Evolutionary conservation across 2,888 invertebrate species (phyloP).

Genomic region (Electrophaes corylata): DNA sequence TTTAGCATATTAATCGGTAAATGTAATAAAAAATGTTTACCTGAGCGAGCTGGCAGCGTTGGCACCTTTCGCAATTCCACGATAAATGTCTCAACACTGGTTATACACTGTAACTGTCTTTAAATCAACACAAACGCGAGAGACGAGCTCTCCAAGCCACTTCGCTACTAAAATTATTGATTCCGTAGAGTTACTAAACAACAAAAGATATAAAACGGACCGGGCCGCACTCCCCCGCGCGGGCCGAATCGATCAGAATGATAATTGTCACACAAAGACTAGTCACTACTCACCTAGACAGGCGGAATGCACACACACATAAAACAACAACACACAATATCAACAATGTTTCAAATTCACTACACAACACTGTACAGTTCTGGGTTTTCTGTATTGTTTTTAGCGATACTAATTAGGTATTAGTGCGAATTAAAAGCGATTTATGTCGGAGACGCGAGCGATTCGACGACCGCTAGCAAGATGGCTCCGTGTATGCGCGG

Average conservation of each 20-base stretch:
- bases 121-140: slow-evolving; percentile 29
- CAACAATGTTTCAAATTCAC: slow-evolving; percentile 55
- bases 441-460: slow-evolving; percentile 78
- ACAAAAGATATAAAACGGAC: slow-evolving; percentile 82
- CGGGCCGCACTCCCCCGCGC: slow-evolving; percentile 77
- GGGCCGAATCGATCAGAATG: slow-evolving; percentile 80
- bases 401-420: slow-evolving; percentile 69
- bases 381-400: slow-evolving; percentile 56
- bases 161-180: slow-evolving; percentile 81
- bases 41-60: slow-evolving; percentile 29
- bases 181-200: slow-evolving; percentile 79
- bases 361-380: slow-evolving; percentile 53
- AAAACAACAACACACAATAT: slow-evolving; percentile 73
- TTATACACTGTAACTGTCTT: slow-evolving; percentile 22
- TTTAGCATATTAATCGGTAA: slow-evolving; percentile 28
- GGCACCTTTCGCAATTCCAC: slow-evolving; percentile 38
- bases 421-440: slow-evolving; percentile 79
- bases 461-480: slow-evolving; percentile 80
- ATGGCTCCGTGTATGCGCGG: slow-evolving; percentile 79
- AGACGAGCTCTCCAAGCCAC: slow-evolving; percentile 50
- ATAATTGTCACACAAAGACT: slow-evolving; percentile 84
- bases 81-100: slow-evolving; percentile 36
- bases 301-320: slow-evolving; percentile 76
- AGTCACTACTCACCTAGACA: slow-evolving; percentile 79
- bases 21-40: slow-evolving; percentile 36